These are phyloP conservation scores for Rhynchotus rufescens DNA, from an alignment of 2,797 vertebrate species.

Conservation along the genomic window DNA sequence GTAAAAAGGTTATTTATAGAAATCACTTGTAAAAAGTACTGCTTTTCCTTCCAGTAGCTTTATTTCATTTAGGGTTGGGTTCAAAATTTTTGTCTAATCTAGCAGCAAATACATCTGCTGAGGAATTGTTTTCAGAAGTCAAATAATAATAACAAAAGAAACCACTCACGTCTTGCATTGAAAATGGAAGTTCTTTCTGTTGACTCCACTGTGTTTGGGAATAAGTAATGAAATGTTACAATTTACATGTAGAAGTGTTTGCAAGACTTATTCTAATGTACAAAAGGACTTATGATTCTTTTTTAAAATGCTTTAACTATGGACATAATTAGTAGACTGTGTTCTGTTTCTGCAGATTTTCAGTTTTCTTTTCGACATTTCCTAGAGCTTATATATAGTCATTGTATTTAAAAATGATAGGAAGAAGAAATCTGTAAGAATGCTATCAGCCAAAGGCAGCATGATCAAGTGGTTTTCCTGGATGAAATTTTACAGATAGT, in stretches of 20 bases:
- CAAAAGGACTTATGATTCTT: not conserved
- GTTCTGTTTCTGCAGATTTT: not conserved
- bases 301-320: not conserved
- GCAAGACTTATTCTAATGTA: not conserved
- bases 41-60: not conserved
- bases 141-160: not conserved
- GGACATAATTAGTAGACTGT: not conserved
- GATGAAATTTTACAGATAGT: not conserved
- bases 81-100: not conserved
- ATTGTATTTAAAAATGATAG: not conserved
- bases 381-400: not conserved
- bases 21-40: too few species aligned
- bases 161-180: not conserved
- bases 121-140: not conserved
- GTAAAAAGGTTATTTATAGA: too few species aligned
- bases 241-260: not conserved
- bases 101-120: not conserved
- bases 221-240: not conserved
- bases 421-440: not conserved
- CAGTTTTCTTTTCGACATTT: not conserved
- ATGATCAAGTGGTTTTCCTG: not conserved
- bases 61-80: not conserved
- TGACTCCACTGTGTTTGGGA: not conserved
- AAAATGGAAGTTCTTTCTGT: not conserved
- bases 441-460: not conserved